Evolutionary conservation across 2,797 vertebrate species (phyloP).

Genomic region (Etheostoma perlongum): DNA sequence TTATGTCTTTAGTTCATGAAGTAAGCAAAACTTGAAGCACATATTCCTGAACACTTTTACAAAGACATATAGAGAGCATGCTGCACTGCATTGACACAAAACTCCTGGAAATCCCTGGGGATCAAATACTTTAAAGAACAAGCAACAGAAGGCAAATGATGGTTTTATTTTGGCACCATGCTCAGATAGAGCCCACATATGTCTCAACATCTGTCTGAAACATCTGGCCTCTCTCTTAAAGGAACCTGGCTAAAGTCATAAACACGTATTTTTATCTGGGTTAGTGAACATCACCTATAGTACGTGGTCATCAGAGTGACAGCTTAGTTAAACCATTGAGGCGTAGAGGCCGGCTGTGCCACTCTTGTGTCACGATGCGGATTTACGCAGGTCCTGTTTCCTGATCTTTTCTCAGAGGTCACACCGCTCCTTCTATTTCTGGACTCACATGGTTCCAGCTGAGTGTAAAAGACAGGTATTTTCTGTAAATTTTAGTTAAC

Average conservation of each 20-base stretch:
- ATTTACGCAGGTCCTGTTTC: constrained; percentile 73
- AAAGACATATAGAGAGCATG: constrained; percentile 1
- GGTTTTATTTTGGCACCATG: constrained; percentile 31
- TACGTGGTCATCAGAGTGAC: constrained; percentile 10
- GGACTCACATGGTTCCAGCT: constrained; percentile 27
- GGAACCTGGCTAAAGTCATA: constrained; percentile 9
- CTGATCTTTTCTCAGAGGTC: constrained; percentile 57
- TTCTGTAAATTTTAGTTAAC: constrained; percentile 8
- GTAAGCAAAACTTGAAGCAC: constrained; percentile 4
- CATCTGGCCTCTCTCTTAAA: constrained; percentile 51
- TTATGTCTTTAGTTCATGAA: constrained; percentile 30
- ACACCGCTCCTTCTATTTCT: constrained; percentile 44
- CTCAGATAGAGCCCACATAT: constrained; percentile 40
- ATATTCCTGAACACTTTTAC: not conserved
- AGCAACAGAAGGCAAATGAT: constrained; percentile 21
- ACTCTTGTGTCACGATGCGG: constrained; percentile 37
- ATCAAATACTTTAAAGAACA: constrained; percentile 18
- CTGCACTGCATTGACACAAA: not conserved
- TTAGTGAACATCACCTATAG: constrained; percentile 6
- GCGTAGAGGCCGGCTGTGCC: constrained; percentile 1
- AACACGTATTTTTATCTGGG: constrained; percentile 23
- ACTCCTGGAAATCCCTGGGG: not conserved
- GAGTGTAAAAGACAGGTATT: constrained; percentile 26
- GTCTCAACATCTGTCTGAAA: constrained; percentile 62
- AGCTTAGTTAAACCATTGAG: constrained; percentile 33